A percentile compares a stretch with the other conserved stretches of the same genome.
Evolutionary conservation across 2,113 vertebrate genomes (phyloP).

Genomic region (Chroicocephalus ridibundus): DNA sequence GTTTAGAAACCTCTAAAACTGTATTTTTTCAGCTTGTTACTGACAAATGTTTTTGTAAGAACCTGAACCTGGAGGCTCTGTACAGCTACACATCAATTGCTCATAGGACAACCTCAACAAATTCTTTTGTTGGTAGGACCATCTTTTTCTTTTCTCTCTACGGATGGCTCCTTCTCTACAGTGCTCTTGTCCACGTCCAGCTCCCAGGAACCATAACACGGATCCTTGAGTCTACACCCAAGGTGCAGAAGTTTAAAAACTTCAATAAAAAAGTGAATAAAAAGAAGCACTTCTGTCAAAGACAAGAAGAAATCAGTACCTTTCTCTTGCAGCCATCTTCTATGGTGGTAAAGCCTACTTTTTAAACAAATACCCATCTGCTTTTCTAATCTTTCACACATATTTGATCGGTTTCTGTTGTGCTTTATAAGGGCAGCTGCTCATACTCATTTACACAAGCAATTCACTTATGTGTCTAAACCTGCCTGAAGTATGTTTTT

Average conservation of each 20-base stretch:
- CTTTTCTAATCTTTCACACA: not conserved
- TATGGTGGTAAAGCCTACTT: not conserved
- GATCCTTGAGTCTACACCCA: not conserved
- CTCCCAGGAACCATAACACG: not conserved
- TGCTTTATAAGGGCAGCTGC: slow-evolving; percentile 1
- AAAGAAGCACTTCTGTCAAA: not conserved
- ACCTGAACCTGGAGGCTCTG: not conserved
- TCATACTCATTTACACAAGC: not conserved
- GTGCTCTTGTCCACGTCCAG: not conserved
- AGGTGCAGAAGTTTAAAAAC: not conserved
- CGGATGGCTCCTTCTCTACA: rapidly evolving
- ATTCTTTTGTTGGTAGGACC: not conserved
- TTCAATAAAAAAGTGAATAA: not conserved
- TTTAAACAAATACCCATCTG: not conserved
- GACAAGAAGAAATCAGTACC: not conserved
- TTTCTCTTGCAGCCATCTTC: not conserved
- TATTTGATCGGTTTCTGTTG: not conserved
- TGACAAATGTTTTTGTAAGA: not conserved
- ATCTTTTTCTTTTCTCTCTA: not conserved
- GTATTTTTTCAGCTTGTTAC: not conserved
- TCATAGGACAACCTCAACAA: not conserved
- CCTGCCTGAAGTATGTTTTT: slow-evolving; percentile 16
- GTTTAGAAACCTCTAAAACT: not conserved
- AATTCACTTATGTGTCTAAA: slow-evolving; percentile 25
- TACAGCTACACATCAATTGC: not conserved